Base-by-base conservation (phyloP, 2,888 invertebrate genomes). In the Ommatoiulus sabulosus region DNA sequence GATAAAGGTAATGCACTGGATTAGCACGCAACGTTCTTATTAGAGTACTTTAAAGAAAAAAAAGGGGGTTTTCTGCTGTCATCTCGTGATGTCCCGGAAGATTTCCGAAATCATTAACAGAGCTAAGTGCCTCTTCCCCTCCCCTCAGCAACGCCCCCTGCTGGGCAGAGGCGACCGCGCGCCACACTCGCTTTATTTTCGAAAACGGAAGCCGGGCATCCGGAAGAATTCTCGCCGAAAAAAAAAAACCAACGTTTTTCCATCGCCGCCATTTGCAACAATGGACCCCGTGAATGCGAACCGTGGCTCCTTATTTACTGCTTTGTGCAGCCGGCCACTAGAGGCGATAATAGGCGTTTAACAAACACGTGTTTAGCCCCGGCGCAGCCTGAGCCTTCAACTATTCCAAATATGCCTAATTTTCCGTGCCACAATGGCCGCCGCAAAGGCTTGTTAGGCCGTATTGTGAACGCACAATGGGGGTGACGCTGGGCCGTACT, bases 391-490 rank as follows among this genome's bases (percentile, higher is more conserved):
- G 35, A 24, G 80, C 80, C 80, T 24, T 80, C 80, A 80, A 80
- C 80, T 80, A 80, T 80, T 80, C 80, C 80, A 80, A 80, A 80
- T 80, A 80, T 80, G 80, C 35, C 80, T 80, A 80, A 80, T 80
- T 80, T 80, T 24, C 80, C 3, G 1, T 35, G 12, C 24, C 80
- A 80, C 80, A 80, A 80, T 80, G 80, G 35, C 35, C 72, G 72
- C 72, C 72, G n/a, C 72, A 24, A n/a, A 20, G 72, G 72, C 80
- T 80, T 80, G 80, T 80, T 80, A 80, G 80, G 35, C 80, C 24
- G 24, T 24, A 80, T 80, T 80, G 80, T 80, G 80, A 6, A 8
- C 5, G 80, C 80, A 80, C 80, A 80, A 80, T 80, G 35, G 80
- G 35, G 35, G 80, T 35, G 80, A 35, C 35, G 80, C 24, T 15